Conservation (phyloP, 2,113 vertebrate genomes). For the Phaetusa simplex region DNA sequence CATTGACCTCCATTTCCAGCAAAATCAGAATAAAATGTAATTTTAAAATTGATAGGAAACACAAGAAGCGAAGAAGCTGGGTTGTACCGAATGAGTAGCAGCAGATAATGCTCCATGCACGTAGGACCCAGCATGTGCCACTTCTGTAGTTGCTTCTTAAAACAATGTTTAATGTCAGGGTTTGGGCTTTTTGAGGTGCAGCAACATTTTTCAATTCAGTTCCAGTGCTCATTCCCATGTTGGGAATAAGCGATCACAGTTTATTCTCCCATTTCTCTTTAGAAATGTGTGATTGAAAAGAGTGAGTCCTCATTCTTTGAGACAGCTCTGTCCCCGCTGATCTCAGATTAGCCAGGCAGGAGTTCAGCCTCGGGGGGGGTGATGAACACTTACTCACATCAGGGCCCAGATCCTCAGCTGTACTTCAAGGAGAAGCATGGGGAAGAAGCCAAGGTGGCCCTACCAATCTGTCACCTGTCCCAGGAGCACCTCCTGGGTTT, state of each 20-base stretch:
- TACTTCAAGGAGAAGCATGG: not conserved
- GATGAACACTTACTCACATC: not conserved
- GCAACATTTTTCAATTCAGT: not conserved
- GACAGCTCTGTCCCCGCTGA: not conserved
- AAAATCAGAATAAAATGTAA: not conserved
- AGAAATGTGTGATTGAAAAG: not conserved
- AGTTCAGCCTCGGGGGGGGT: not conserved
- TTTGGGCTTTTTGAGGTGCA: not conserved
- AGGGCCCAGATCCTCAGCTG: not conserved
- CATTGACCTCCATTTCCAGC: not conserved
- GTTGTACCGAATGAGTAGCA: not conserved
- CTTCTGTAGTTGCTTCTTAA: not conserved
- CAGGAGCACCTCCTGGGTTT: not conserved
- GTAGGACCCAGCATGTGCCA: not conserved
- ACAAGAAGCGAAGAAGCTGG: not conserved
- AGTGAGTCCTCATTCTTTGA: not conserved
- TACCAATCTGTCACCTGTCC: not conserved
- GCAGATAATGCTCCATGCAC: not conserved
- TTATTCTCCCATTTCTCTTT: not conserved
- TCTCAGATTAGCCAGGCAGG: not conserved
- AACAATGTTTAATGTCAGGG: not conserved
- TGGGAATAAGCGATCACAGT: not conserved
- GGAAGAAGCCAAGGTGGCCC: not conserved
- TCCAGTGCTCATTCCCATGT: not conserved
- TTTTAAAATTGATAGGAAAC: not conserved